Evolutionary conservation across 1,140 invertebrate species (phyloP).

Genomic region (Mya arenaria): DNA sequence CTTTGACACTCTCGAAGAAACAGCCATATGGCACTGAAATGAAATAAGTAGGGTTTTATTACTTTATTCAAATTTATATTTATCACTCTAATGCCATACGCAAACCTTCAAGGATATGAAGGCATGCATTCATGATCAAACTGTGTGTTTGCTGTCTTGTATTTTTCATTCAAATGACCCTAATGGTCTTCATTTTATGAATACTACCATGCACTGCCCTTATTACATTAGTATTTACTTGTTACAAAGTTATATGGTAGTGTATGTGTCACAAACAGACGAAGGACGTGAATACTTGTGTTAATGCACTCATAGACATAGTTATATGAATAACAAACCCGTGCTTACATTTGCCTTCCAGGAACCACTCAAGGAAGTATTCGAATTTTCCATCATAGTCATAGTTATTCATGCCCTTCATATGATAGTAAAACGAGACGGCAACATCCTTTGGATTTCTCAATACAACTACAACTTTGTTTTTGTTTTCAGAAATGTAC

Average conservation of each 20-base stretch:
- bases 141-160: not conserved
- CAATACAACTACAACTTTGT: slow-evolving; percentile 52
- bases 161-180: not conserved
- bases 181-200: not conserved
- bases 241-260: not conserved
- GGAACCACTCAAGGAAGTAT: slow-evolving; percentile 6
- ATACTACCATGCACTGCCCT: not conserved
- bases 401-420: not conserved
- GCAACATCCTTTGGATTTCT: slow-evolving; percentile 64
- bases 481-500: slow-evolving; percentile 43
- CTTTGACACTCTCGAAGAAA: slow-evolving; percentile 26
- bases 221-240: not conserved
- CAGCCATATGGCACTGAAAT: slow-evolving; percentile 12
- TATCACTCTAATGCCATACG: not conserved
- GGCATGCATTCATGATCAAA: not conserved
- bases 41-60: not conserved
- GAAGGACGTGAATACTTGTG: too few species aligned
- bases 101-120: too few species aligned
- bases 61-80: not conserved
- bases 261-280: not conserved
- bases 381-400: slow-evolving; percentile 18
- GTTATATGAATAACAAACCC: not conserved
- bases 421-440: slow-evolving; percentile 62
- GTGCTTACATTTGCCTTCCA: slow-evolving; percentile 31
- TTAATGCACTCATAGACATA: not conserved